These are phyloP conservation scores for Marmota flaviventris DNA, from an alignment of 2,113 vertebrate genomes.

Conservation along the genomic window DNA sequence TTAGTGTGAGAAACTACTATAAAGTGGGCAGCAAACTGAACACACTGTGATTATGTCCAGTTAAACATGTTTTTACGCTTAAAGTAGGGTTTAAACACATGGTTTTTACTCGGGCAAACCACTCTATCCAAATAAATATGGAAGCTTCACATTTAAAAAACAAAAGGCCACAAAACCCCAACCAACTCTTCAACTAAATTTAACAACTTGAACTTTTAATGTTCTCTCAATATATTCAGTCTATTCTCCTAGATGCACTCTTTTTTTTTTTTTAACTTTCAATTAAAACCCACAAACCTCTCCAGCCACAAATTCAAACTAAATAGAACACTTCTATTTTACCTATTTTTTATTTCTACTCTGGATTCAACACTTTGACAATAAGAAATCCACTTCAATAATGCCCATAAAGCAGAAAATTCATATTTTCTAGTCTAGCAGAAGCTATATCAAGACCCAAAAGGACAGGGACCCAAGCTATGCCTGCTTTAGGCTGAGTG, in stretches of 20 bases:
- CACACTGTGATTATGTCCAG: background rate
- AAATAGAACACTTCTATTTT: conserved; percentile 31
- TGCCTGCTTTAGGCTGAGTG: conserved; percentile 16
- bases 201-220: conserved; percentile 47
- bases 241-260: conserved; percentile 29
- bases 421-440: background rate
- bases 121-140: conserved; percentile 67
- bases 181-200: background rate
- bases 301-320: conserved; percentile 47
- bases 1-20: conserved; percentile 36
- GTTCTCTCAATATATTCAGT: conserved; percentile 16
- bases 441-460: background rate
- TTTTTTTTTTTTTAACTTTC: background rate
- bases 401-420: conserved; percentile 15
- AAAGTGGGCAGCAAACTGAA: conserved; percentile 35
- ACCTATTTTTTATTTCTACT: conserved; percentile 42
- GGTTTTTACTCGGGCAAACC: conserved; percentile 58
- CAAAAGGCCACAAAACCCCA: background rate
- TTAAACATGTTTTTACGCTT: conserved; percentile 53
- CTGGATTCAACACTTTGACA: background rate
- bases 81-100: conserved; percentile 60
- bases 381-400: background rate
- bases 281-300: conserved; percentile 45
- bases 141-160: background rate
- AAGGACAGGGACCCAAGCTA: background rate